These are phyloP conservation scores for Palloptera scutellata DNA, from an alignment of 2,888 invertebrate species.

Conservation along the genomic window DNA sequence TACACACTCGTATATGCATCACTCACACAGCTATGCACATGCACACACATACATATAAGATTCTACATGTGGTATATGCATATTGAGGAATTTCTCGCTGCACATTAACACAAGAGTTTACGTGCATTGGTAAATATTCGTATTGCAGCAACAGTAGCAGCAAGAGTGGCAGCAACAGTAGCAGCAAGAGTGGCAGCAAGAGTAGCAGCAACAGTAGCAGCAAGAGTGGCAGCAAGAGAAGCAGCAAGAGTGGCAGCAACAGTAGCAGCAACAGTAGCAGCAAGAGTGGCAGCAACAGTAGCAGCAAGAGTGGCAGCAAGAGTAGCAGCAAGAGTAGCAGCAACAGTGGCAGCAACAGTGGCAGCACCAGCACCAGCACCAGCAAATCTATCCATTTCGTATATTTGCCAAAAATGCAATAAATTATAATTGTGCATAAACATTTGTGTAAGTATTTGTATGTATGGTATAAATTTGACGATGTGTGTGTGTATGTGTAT, in stretches of 20 bases:
- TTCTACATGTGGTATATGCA: no score
- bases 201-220: not conserved
- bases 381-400: constrained; percentile 6
- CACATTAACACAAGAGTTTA: no score
- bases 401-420: constrained; percentile 10
- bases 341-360: not conserved
- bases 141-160: no score
- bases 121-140: no score
- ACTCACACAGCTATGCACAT: no score
- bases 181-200: not conserved
- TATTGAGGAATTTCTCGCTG: no score
- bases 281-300: not conserved
- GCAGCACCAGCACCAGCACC: not conserved
- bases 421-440: not conserved
- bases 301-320: no score
- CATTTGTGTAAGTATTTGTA: not conserved
- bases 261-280: not conserved
- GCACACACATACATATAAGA: no score
- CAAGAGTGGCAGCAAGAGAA: not conserved
- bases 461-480: not conserved
- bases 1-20: no score
- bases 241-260: not conserved
- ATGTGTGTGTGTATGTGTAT: constrained; percentile 2
- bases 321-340: not conserved
- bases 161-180: no score